Evolutionary conservation across 2,888 invertebrate genomes (phyloP).

Genomic region (Tryphoninae sp.): DNA sequence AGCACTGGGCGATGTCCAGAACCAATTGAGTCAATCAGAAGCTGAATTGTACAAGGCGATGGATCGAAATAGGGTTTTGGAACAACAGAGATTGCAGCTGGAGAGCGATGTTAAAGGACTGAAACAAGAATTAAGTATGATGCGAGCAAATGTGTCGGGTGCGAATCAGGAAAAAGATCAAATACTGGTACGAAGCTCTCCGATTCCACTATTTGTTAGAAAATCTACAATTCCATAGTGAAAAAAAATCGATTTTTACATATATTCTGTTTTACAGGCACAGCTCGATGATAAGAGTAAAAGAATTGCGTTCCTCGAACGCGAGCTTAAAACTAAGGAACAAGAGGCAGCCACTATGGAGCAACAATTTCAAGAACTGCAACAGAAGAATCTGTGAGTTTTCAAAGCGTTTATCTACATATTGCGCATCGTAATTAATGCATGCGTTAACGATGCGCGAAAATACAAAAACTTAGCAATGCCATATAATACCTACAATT

Average conservation of each 20-base stretch:
- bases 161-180: constrained; percentile 89
- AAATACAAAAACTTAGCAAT: constrained; percentile 47
- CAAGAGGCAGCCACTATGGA: constrained; percentile 71
- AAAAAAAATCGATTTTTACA: neutral
- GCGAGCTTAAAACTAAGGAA: constrained; percentile 85
- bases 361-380: constrained; percentile 75
- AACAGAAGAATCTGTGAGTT: constrained; percentile 79
- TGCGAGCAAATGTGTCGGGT: constrained; percentile 85
- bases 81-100: constrained; percentile 84
- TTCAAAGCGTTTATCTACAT: constrained; percentile 33
- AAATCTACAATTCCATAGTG: constrained; percentile 11
- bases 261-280: constrained; percentile 81
- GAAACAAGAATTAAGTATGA: constrained; percentile 85
- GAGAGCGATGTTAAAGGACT: constrained; percentile 85
- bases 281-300: constrained; percentile 89
- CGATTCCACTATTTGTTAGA: constrained; percentile 23
- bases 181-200: constrained; percentile 81
- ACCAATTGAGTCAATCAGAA: constrained; percentile 85
- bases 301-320: constrained; percentile 85
- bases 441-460: constrained; percentile 37
- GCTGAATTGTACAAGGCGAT: constrained; percentile 85
- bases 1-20: constrained; percentile 87
- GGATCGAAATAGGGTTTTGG: constrained; percentile 83
- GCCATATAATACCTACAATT: constrained; percentile 40
- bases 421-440: neutral